Percentiles rank a stretch among this genome's conserved stretches.
phyloP scores from a whole-genome alignment of 2,888 invertebrate genomes.

The Cheilosia impressa region DNA sequence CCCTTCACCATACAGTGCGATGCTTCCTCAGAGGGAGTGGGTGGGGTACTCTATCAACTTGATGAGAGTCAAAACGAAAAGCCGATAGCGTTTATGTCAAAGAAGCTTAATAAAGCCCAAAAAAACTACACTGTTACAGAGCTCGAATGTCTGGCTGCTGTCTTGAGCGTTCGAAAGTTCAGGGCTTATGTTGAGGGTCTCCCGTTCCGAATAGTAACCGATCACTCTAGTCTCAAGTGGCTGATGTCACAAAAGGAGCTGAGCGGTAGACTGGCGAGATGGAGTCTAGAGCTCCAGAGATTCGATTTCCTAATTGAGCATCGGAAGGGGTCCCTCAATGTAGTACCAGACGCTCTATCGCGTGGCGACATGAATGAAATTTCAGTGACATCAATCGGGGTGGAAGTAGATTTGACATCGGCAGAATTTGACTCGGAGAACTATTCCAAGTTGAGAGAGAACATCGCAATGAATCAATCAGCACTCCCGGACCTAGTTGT shows the following conservation, averaged over 20 bases:
- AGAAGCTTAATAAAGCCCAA: too few species aligned
- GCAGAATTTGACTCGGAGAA: not conserved
- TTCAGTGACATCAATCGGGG: not conserved
- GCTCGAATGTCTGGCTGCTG: too few species aligned
- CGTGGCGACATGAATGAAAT: not conserved
- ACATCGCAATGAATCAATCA: not conserved
- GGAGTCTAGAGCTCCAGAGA: not conserved
- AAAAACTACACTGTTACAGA: too few species aligned
- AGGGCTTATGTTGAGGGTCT: too few species aligned
- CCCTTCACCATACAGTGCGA: too few species aligned
- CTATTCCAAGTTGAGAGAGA: not conserved
- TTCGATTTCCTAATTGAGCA: not conserved
- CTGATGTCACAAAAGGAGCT: not conserved
- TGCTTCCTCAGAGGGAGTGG: too few species aligned
- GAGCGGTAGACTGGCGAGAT: not conserved
- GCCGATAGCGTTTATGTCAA: too few species aligned
- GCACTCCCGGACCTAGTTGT: not conserved
- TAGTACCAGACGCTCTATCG: too few species aligned
- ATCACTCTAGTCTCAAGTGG: not conserved
- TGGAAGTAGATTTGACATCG: not conserved
- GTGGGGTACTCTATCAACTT: too few species aligned
- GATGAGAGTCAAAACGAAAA: too few species aligned
- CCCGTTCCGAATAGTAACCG: too few species aligned
- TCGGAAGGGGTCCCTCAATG: not conserved
- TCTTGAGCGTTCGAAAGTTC: too few species aligned